Conservation (phyloP, 2,113 vertebrate genomes). For the Prolemur simus region DNA sequence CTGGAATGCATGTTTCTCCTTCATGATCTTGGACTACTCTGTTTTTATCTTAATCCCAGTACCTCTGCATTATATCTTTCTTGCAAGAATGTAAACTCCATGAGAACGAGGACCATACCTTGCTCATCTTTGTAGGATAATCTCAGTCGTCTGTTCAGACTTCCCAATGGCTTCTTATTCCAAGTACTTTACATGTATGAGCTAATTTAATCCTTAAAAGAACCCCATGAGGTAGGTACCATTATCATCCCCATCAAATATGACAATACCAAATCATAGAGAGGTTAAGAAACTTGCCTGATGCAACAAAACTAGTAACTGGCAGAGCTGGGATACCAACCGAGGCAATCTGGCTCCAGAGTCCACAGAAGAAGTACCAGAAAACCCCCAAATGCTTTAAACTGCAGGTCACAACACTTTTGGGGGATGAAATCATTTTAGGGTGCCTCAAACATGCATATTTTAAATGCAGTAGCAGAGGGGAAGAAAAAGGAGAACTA, state of each 20-base stretch:
- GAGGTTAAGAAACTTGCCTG: background rate
- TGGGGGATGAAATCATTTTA: background rate
- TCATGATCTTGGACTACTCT: background rate
- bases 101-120: background rate
- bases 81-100: background rate
- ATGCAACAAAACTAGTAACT: background rate
- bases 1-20: background rate
- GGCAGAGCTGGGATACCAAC: background rate
- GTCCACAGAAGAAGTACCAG: background rate
- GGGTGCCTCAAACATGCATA: background rate
- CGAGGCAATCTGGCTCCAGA: background rate
- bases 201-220: background rate
- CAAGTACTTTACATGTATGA: background rate
- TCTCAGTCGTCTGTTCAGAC: background rate
- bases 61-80: background rate
- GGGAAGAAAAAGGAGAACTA: background rate
- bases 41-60: background rate
- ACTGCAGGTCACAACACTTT: background rate
- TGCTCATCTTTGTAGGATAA: background rate
- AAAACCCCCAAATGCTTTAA: background rate
- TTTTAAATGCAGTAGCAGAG: background rate
- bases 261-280: background rate
- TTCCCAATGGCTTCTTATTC: background rate
- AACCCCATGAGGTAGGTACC: background rate
- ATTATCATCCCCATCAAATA: background rate